These are phyloP conservation scores for Acromyrmex charruanus DNA, from an alignment of 1,140 invertebrate species.

Conservation along the genomic window DNA sequence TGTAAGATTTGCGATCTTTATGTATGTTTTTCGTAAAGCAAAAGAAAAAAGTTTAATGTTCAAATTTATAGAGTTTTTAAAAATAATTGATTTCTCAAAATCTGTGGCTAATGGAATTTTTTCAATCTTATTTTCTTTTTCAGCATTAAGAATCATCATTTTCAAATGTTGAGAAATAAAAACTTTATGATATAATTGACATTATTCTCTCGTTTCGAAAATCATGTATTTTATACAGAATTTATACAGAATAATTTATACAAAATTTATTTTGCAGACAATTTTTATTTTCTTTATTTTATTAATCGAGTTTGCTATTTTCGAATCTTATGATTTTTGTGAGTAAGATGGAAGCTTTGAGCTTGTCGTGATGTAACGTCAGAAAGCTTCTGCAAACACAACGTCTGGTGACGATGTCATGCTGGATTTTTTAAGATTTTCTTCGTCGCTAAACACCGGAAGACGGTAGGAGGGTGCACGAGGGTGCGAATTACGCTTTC, in stretches of 20 bases:
- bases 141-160: too few relatives aligned
- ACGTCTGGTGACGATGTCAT: not conserved
- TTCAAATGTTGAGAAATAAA: too few relatives aligned
- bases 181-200: not conserved
- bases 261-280: too few relatives aligned
- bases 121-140: too few relatives aligned
- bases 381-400: conserved; percentile 27
- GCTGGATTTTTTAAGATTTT: conserved; percentile 45
- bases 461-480: conserved; percentile 53
- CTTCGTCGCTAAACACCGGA: conserved; percentile 60
- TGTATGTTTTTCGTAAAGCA: too few relatives aligned
- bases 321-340: not conserved
- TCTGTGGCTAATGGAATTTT: too few relatives aligned
- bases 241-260: not conserved
- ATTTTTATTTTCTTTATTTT: not conserved
- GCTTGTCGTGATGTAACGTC: not conserved
- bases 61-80: too few relatives aligned
- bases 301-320: not conserved
- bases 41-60: too few relatives aligned
- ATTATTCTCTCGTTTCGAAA: not conserved
- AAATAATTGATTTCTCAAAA: too few relatives aligned
- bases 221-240: not conserved
- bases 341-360: too few relatives aligned
- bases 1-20: too few relatives aligned
- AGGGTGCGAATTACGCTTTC: conserved; percentile 75